Conservation (phyloP, 2,113 vertebrate species). For the Parus major region DNA sequence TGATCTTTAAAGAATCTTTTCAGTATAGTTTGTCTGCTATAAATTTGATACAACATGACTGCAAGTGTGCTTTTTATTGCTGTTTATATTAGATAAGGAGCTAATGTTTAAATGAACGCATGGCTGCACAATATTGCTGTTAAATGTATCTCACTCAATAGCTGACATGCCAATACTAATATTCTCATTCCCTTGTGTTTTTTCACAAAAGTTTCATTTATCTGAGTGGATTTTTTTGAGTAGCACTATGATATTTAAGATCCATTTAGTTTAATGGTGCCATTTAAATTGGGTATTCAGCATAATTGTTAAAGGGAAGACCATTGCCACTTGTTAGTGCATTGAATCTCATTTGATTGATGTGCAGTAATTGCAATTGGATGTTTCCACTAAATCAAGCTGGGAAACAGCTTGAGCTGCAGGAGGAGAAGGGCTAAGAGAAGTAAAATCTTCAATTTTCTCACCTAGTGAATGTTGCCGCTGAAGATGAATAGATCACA, state of each 20-base stretch:
- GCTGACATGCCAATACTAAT: not conserved
- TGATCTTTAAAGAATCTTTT: not conserved
- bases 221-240: not conserved
- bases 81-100: constrained; percentile 12
- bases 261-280: not conserved
- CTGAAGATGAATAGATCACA: too few species aligned
- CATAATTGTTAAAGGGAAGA: not conserved
- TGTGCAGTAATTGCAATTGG: not conserved
- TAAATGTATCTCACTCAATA: not conserved
- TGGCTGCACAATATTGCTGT: not conserved
- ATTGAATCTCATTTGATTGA: constrained; percentile 1
- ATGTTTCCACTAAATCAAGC: constrained; percentile 3
- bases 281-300: not conserved
- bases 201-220: not conserved
- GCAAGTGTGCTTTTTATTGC: not conserved
- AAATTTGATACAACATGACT: not conserved
- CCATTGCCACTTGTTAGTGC: not conserved
- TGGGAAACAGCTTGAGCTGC: not conserved
- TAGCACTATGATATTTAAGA: not conserved
- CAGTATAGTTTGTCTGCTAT: not conserved
- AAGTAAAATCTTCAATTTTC: constrained; percentile 20
- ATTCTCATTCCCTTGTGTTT: not conserved
- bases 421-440: not conserved
- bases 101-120: fast-evolving
- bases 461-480: not conserved